phyloP scores from a whole-genome alignment of 2,113 vertebrate genomes.

The Anseranas semipalmata region DNA sequence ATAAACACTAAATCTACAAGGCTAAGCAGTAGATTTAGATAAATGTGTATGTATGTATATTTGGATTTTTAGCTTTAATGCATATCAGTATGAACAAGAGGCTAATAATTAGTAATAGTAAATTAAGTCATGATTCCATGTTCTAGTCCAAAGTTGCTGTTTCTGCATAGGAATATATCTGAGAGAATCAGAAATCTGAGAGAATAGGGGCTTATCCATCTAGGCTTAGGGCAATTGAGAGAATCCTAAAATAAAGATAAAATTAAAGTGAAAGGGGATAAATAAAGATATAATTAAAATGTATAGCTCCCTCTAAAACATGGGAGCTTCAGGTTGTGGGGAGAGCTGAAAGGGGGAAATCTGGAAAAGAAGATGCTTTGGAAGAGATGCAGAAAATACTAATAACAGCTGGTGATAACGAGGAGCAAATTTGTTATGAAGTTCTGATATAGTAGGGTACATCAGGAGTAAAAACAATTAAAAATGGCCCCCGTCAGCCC shows the following conservation, averaged over 20 bases:
- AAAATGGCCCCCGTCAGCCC: not conserved
- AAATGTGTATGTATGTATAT: not conserved
- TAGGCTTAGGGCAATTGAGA: not conserved
- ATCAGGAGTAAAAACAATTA: not conserved
- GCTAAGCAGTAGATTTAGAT: not conserved
- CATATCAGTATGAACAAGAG: not conserved
- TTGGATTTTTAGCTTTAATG: not conserved
- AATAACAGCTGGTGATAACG: not conserved
- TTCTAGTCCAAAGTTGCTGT: not conserved
- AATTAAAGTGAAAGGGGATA: not conserved
- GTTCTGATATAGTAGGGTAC: not conserved
- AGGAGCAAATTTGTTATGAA: fast-evolving
- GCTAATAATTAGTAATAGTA: not conserved
- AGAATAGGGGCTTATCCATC: not conserved
- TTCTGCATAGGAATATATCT: not conserved
- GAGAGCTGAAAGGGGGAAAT: not conserved
- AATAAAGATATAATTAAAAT: not conserved
- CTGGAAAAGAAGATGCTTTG: not conserved
- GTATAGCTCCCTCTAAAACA: not conserved
- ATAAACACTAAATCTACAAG: not conserved
- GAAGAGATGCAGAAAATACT: not conserved
- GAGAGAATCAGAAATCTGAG: not conserved
- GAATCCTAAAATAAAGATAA: not conserved
- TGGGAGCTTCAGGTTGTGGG: not conserved
- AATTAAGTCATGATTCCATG: not conserved